These are phyloP conservation scores for Hippoglossus stenolepis DNA, from an alignment of 2,113 vertebrate genomes.

Conservation along the genomic window DNA sequence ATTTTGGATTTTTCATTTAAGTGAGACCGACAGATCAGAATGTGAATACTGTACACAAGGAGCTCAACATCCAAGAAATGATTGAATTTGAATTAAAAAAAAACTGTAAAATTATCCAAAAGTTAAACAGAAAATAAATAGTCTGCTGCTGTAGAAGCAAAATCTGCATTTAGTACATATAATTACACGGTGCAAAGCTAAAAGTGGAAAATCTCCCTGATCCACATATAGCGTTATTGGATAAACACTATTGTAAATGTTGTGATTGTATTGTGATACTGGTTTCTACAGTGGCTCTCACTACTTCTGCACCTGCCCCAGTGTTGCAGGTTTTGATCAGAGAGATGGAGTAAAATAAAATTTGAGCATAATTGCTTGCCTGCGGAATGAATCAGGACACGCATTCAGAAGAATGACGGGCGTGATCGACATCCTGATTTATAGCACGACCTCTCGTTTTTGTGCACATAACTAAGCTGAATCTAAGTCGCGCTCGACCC, in stretches of 20 bases:
- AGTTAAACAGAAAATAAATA: not conserved
- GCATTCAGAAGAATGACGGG: conserved; percentile 51
- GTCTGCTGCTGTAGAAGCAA: no score
- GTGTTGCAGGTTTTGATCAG: conserved; percentile 31
- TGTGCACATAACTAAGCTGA: conserved; percentile 58
- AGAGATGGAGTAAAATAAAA: conserved; percentile 64
- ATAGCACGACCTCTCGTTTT: conserved; percentile 41
- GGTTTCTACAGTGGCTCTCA: not conserved
- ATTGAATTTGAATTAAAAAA: not conserved
- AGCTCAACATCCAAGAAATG: conserved; percentile 1
- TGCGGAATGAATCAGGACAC: conserved; percentile 54
- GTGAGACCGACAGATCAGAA: not conserved
- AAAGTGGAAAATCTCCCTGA: not conserved
- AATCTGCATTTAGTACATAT: no score
- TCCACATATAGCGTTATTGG: not conserved
- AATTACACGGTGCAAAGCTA: no score
- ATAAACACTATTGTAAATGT: not conserved
- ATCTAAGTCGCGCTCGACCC: conserved; percentile 35
- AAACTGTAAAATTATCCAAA: no score
- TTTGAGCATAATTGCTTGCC: conserved; percentile 53
- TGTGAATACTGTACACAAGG: conserved; percentile 1
- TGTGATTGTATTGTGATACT: not conserved
- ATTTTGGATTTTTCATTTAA: conserved; percentile 40
- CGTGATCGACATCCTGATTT: conserved; percentile 60
- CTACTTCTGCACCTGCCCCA: not conserved